phyloP scores from a whole-genome alignment of 2,113 vertebrate genomes.

The Percina caprodes region DNA sequence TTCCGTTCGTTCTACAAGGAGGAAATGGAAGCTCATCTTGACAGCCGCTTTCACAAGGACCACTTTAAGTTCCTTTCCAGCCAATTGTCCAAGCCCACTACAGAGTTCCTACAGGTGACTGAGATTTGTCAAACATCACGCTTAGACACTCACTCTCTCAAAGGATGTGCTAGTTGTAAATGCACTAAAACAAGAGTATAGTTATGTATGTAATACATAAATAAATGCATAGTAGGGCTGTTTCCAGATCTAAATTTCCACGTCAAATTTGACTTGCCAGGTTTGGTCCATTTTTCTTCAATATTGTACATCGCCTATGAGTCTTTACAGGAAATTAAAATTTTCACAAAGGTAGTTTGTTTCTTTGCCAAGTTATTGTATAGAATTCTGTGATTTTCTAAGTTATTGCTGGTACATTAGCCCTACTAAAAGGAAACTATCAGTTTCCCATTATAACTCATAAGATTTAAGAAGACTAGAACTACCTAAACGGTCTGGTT shows the following conservation, averaged over 20 bases:
- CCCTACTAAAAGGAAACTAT: background rate
- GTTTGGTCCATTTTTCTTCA: background rate
- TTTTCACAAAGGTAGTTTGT: background rate
- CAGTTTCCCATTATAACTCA: background rate
- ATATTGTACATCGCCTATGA: background rate
- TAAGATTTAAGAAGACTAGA: too few species aligned
- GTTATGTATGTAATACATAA: background rate
- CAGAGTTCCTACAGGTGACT: slow-evolving; percentile 92
- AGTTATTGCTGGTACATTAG: too few species aligned
- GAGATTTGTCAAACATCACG: background rate
- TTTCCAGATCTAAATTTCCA: background rate
- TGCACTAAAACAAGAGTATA: background rate
- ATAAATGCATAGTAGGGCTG: background rate
- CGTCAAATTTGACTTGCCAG: background rate
- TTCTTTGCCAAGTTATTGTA: background rate
- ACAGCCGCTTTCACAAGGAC: slow-evolving; percentile 95
- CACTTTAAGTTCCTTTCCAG: slow-evolving; percentile 91
- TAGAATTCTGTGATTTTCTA: background rate
- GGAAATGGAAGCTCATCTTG: slow-evolving; percentile 90
- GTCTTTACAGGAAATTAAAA: background rate
- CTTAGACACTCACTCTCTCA: background rate
- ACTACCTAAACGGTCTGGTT: background rate
- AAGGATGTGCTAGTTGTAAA: background rate
- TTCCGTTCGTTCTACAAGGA: slow-evolving; percentile 94
- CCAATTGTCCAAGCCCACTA: slow-evolving; percentile 91